Evolutionary conservation across 2,797 vertebrate genomes (phyloP).

Genomic region (Danionella dracula): DNA sequence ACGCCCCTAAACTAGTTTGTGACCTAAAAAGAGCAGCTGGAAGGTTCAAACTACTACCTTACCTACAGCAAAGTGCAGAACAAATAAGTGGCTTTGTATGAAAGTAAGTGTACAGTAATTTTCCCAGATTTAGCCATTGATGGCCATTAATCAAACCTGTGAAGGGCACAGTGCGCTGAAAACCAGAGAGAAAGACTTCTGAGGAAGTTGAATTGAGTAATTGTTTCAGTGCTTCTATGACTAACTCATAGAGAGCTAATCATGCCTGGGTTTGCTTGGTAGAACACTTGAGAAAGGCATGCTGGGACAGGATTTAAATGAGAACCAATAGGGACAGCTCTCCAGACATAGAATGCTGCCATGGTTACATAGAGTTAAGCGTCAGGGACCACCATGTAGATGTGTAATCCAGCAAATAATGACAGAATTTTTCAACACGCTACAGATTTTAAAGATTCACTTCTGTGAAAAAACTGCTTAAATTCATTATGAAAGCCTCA

Average conservation of each 20-base stretch:
- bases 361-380: conserved; percentile 35
- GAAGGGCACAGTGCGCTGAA: conserved; percentile 1
- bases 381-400: neutral
- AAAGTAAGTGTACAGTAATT: conserved; percentile 32
- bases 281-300: conserved; percentile 36
- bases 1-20: neutral
- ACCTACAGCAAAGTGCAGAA: conserved; percentile 25
- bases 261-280: conserved; percentile 24
- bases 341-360: conserved; percentile 17
- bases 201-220: conserved; percentile 14
- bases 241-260: conserved; percentile 37
- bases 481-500: neutral
- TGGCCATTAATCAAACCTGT: conserved; percentile 31
- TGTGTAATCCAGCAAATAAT: neutral
- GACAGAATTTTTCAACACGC: conserved; percentile 7
- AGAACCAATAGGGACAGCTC: conserved; percentile 31
- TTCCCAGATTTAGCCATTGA: conserved; percentile 23
- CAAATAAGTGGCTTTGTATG: conserved; percentile 28
- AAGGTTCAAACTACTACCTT: conserved; percentile 13
- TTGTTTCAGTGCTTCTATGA: conserved; percentile 30
- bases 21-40: conserved; percentile 2
- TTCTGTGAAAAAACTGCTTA: conserved; percentile 7
- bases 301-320: conserved; percentile 35
- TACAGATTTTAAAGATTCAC: neutral
- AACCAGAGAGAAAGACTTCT: conserved; percentile 8